These are phyloP conservation scores for Cnemophilus loriae DNA, from an alignment of 2,113 vertebrate genomes.

Conservation along the genomic window DNA sequence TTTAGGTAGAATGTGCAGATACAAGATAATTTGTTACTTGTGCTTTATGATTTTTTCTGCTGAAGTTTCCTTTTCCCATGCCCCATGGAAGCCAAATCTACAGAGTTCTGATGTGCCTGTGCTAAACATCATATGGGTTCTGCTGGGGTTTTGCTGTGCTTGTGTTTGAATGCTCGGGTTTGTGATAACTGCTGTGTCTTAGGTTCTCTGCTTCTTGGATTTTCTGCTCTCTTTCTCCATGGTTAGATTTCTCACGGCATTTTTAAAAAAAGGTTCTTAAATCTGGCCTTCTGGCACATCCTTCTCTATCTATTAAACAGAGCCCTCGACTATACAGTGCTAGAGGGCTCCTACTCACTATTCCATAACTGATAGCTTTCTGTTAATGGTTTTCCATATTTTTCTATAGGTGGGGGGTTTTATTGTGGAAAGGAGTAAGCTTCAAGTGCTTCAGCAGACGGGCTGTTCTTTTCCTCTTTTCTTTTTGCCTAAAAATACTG, in stretches of 20 bases:
- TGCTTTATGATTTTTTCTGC: neutral
- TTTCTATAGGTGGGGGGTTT: neutral
- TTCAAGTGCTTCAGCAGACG: neutral
- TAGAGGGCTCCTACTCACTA: neutral
- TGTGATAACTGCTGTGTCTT: neutral
- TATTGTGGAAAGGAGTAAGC: neutral
- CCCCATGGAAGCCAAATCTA: neutral
- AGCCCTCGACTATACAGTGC: neutral
- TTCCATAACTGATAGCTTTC: neutral
- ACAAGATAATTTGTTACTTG: neutral
- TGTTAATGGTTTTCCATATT: neutral
- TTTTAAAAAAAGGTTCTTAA: neutral
- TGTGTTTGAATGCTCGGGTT: neutral
- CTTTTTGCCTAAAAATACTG: neutral
- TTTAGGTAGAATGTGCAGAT: neutral
- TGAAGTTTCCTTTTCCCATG: neutral
- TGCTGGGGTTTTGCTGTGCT: neutral
- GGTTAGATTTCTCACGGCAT: neutral
- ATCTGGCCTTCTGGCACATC: neutral
- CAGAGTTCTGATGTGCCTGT: neutral
- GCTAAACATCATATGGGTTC: neutral
- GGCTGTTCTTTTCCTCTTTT: neutral
- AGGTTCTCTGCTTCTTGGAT: neutral
- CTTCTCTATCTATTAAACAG: neutral
- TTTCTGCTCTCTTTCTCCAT: neutral